A percentile compares a stretch with the other conserved stretches of the same genome.
These are phyloP conservation scores for Hippocampus guttulatus DNA, from an alignment of 2,113 vertebrate genomes.

Conservation along the genomic window DNA sequence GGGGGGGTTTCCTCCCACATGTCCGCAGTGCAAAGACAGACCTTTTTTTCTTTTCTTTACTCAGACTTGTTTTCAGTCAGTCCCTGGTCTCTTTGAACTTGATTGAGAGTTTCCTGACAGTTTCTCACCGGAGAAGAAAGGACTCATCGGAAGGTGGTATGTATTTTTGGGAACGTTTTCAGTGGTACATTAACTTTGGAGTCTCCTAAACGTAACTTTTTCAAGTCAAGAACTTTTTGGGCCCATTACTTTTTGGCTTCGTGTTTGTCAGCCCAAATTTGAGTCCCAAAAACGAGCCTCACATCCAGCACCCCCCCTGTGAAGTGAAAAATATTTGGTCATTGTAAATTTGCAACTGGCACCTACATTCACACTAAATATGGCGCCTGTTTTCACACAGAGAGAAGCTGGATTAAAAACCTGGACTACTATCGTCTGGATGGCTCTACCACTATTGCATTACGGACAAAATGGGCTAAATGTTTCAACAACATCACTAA, in stretches of 20 bases:
- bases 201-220: no score
- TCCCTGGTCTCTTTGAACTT: constrained; percentile 90
- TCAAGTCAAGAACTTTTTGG: no score
- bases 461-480: constrained; percentile 89
- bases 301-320: no score
- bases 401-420: constrained; percentile 86
- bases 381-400: constrained; percentile 49
- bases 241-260: no score
- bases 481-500: constrained; percentile 85
- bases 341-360: no score
- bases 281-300: no score
- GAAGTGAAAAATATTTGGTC: no score
- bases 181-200: no score
- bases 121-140: constrained; percentile 76
- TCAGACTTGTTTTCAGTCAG: constrained; percentile 94
- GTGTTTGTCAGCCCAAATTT: no score
- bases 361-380: neutral
- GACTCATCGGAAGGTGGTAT: constrained; percentile 86
- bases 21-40: neutral
- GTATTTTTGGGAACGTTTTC: constrained; percentile 51
- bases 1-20: neutral
- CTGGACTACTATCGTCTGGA: constrained; percentile 94
- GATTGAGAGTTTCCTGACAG: constrained; percentile 88
- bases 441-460: constrained; percentile 79
- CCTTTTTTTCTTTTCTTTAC: constrained; percentile 45